phyloP scores from a whole-genome alignment of 2,113 vertebrate genomes.

The Platysternon megacephalum region DNA sequence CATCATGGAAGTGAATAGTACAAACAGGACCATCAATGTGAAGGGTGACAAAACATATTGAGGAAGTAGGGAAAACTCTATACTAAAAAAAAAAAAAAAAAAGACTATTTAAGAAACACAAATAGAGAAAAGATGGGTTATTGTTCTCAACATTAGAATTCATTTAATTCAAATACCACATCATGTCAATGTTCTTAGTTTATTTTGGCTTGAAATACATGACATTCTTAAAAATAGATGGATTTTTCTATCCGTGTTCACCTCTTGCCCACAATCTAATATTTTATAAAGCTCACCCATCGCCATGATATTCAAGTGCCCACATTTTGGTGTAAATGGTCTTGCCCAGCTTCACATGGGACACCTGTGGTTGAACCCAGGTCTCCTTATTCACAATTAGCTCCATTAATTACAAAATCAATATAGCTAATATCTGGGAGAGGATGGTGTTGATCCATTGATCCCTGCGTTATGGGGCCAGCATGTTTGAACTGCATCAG shows the following conservation, averaged over 20 bases:
- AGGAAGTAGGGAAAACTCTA: background rate
- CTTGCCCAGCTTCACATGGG: too few species aligned
- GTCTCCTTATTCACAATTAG: background rate
- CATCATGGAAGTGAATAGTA: background rate
- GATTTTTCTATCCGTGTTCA: background rate
- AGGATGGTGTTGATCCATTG: background rate
- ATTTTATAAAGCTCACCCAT: background rate
- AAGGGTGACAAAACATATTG: background rate
- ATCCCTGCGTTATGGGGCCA: background rate
- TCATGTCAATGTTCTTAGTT: background rate
- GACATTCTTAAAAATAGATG: background rate
- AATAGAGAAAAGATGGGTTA: background rate
- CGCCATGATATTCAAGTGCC: background rate
- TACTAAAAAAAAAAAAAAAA: background rate
- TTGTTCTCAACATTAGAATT: background rate
- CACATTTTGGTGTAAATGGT: background rate
- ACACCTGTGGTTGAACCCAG: background rate
- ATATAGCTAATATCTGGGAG: background rate
- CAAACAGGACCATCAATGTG: background rate
- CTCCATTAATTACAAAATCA: background rate
- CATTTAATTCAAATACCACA: background rate
- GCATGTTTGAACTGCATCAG: background rate
- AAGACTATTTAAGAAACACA: background rate
- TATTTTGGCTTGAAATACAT: background rate
- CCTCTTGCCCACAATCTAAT: background rate